Evolutionary conservation across 2,888 invertebrate genomes (phyloP), one percentile per base, ranked within the genome.

Genomic region (Epistrophella euchroma): DNA sequence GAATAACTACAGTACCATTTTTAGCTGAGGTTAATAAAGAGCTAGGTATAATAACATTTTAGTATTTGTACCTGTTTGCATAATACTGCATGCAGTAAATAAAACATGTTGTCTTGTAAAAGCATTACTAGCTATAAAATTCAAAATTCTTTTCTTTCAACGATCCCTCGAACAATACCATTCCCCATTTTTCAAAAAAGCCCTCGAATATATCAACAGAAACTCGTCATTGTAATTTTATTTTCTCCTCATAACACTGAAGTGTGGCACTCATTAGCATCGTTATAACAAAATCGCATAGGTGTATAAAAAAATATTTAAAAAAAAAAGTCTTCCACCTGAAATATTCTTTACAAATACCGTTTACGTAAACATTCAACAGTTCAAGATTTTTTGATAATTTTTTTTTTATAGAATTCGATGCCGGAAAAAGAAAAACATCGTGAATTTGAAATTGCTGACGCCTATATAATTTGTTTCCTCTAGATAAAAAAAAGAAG

Each of bases 401-500:
- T 13, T 25, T 28, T 28, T 40, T 17, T 17, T 28, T 35, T n/a
- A 32, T 3, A 40, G 37, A 58, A 58, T 22, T 22, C n/a, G 32
- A 28, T 35, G 13, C 25, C 45, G 11, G 22, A 40, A 76, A n/a
- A 50, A 58, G 28, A 47, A 35, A 40, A 55, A 5, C 19, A 32
- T 40, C 50, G 37, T 60, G 43, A 28, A 72, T 66, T 82, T 68
- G 72, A 77, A 68, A 72, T 82, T 66, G 45, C 77, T 82, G 82
- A 82, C 77, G 82, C 77, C 72, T 56, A 5, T 83, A 73, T 73
- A 70, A 73, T 70, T 78, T 35, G 60, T 35, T 70, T 75, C 40
- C 40, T 28, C 25, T 35, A 4, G n/a, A 35, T 43, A 19, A 35
- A 40, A 32, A 43, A 66, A 66, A 35, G 43, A 45, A 58, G 43